Base-by-base conservation (phyloP, 2,797 vertebrate genomes). In the Centroberyx gerrardi region DNA sequence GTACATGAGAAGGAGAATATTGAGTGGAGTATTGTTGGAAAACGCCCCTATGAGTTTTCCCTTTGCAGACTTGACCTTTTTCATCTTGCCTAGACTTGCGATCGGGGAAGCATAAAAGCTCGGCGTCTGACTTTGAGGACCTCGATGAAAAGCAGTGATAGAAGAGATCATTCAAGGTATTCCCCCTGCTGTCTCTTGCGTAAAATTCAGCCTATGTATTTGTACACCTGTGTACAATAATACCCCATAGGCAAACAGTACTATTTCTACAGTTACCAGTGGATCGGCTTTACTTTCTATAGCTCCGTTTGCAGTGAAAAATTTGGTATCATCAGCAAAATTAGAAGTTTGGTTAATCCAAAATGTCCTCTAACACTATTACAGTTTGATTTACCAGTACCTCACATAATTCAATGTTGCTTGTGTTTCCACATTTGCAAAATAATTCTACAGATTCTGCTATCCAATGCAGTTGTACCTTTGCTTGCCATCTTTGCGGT, bases 51-150 rank as follows among this genome's bases (percentile, higher is more conserved):
- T 14, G 14, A 68, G 13, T 49, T 65, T 17, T 69, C 31, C n/a
- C 14, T 62, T 74, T 27, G 77, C 48, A 69, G 64, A 60, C 33
- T 54, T 68, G 48, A 55, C 49, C 62, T 78, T 76, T 58, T 68
- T 62, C 22, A 63, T 51, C 76, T 72, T 82, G 79, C 17, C 63
- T 64, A 5, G 44, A 68, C 86, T 63, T 82, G 82, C 72, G 17
- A 78, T 56, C 18, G 12, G 29, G 14, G 18, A 28, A 62, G 78
- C 74, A 78, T 56, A 72, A 74, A 70, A 66, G 48, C 48, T 27
- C 15, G 0, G 9, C 44, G 29, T 36, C 18, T 63, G 59, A 72
- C 52, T 77, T 62, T 64, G 56, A 68, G 79, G 68, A 49, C 2
- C 0, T 7, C 9, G 29, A 59, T 75, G 62, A 85, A 82, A 84